Base-by-base conservation (phyloP, 2,797 vertebrate species). In the Micrastur ruficollis region DNA sequence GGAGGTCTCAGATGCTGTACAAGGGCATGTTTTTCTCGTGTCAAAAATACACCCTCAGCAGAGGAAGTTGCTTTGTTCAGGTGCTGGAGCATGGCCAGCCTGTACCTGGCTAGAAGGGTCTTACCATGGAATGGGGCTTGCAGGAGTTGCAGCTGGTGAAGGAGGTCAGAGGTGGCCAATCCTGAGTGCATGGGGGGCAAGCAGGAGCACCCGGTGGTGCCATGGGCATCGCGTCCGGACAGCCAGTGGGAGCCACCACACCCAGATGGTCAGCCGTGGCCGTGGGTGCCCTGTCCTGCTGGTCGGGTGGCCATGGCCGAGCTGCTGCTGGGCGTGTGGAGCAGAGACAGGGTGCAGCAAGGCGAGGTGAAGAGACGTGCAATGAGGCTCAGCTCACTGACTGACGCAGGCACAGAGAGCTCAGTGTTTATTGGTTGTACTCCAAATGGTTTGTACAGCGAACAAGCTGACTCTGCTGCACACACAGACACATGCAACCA, bases 221-320 rank as follows among this genome's bases (percentile, higher is more conserved):
- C 4, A 0, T 7, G 44, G 31, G 27, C 32, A 44, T 50, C 2
- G 0, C 1, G 1, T 8, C 9, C 2, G 2, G 23, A 36, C 1
- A 4, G 36, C 32, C 53, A 26, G 17, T 31, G 0, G 4, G 21
- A 31, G 56, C 42, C 1, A 3, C 31, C 14, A 6, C 46, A 20
- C 25, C 53, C 27, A 20, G 47, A 9, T 19, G 4, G 23, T 42
- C 66, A 67, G 38, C 55, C 2, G 4, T 55, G 58, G 40, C 32
- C 2, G 0, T 4, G 20, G 55, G 34, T 53, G 46, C 14, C 32
- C 22, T 21, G 14, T 68, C 40, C 61, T 52, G 52, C 50, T 22
- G 16, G n/a, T 2, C 0, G 1, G 13, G 31, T 34, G 52, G n/a
- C 52, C n/a, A 4, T 3, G 8, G 52, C 36, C 0, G 0, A 70